Evolutionary conservation across 2,888 invertebrate species (phyloP), one percentile per base, ranked within the genome.

Genomic region (Hirudinaria manillensis): DNA sequence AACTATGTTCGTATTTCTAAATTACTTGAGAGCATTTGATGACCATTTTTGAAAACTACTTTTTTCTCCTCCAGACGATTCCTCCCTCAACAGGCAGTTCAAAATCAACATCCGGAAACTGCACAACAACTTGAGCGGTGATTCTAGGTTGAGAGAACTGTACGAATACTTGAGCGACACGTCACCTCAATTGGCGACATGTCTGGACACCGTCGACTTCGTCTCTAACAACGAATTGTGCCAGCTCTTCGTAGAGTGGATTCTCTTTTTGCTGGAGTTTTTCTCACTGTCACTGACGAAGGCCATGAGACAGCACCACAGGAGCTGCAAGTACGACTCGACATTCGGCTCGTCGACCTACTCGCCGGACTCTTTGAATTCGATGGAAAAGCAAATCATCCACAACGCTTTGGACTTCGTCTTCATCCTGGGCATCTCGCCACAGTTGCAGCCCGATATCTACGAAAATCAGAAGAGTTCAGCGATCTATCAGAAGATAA

Each of bases 191-290:
- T 24, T 68, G 36, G 32, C 68, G 1, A 34, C 36, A 2, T 34
- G 32, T n/a, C 68, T 32, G 68, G 32, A 68, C 3, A n/a, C 36
- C 10, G 29, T 34, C 10, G 36, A 68, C 13, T n/a, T 29, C 16
- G n/a, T 29, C 19, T 34, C 68, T 1, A 68, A 34, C 34, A 32
- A 68, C n/a, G 36, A 68, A 34, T 7, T 68, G 36, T 24, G n/a
- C 6, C n/a, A 34, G 34, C 68, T 68, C 32, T 68, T 32, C 32
- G 68, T 68, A 13, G 68, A 68, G 36, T 68, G 68, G 68, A 68
- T 29, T 34, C 68, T 68, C 32, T 68, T 68, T 36, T 21, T 68
- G n/a, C 68, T 68, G 13, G 68, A 68, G n/a, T n/a, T 68, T n/a
- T 29, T 29, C 36, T 68, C 32, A 7, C 34, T 68, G 36, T 68